Evolutionary conservation across 2,113 vertebrate species (phyloP), one percentile per base, ranked within the genome.

Genomic region (Paedocypris sp.): DNA sequence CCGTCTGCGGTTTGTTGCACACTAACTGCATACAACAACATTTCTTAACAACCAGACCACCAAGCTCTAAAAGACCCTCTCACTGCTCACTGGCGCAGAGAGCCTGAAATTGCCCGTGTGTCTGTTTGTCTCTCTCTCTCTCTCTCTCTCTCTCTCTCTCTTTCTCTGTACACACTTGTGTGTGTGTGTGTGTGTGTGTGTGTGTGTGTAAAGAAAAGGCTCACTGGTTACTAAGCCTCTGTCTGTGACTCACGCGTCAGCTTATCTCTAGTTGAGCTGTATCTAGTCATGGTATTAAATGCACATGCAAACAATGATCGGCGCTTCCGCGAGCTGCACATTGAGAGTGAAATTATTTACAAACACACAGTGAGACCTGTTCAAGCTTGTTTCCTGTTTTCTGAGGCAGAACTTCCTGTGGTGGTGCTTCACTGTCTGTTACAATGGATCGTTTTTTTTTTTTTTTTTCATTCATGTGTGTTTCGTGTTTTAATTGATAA

Each of bases 331-430:
- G 18, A 35, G 4, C 6, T 12, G n/a, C 5, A 7, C 13, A 15
- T 26, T 13, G n/a, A 11, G 1, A 26, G n/a, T 38, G 12, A 26
- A 54, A 25, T 32, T 26, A 26, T 22, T 56, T 26, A 33, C 52
- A 36, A 16, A 53, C 20, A 28, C 13, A 15, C n/a, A 54, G n/a
- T 25, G 45, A n/a, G 26, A 46, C 25, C 38, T 29, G 38, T 33
- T 52, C 10, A 48, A 39, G 64, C 13, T 68, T 46, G 53, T 43
- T 68, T 72, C 70, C 70, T 65, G 70, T 72, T 72, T 58, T 50
- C 23, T 28, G 54, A 68, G 53, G 32, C 12, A 62, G 20, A 60
- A 62, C 28, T 51, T 60, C 54, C 48, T 60, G 56, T 61, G 20
- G 32, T 45, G 45, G 56, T 43, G 39, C 51, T n/a, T n/a, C n/a